Conservation (phyloP, 2,888 invertebrate genomes). For the Ryuthela nishihirai region DNA sequence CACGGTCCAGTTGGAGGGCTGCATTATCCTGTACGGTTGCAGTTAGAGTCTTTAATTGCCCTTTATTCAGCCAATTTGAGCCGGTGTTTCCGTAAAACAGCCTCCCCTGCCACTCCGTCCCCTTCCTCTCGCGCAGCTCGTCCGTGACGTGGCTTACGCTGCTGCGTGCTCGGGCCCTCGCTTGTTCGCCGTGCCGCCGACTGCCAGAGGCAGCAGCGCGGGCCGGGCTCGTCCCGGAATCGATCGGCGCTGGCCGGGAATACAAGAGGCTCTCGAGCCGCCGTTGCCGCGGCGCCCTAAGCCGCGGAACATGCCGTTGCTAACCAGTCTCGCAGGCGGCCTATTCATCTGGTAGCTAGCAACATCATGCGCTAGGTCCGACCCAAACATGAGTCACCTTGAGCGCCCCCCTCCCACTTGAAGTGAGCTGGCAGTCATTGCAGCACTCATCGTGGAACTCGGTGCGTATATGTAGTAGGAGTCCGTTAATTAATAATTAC, state of each 20-base stretch:
- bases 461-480: too few species aligned
- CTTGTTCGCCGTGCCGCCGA: too few species aligned
- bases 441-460: too few species aligned
- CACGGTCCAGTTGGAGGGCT: too few species aligned
- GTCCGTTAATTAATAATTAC: too few species aligned
- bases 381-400: slow-evolving; percentile 29
- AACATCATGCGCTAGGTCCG: slow-evolving; percentile 31
- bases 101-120: slow-evolving; percentile 3
- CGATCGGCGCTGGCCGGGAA: slow-evolving; percentile 4
- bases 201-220: slow-evolving; percentile 1
- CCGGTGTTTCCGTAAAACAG: slow-evolving; percentile 8
- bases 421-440: too few species aligned
- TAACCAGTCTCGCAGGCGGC: slow-evolving; percentile 25
- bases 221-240: slow-evolving; percentile 8
- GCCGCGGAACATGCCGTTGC: slow-evolving; percentile 38
- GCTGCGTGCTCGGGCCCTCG: too few species aligned
- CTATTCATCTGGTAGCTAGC: slow-evolving; percentile 37
- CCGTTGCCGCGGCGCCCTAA: slow-evolving; percentile 29
- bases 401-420: slow-evolving; percentile 12
- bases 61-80: slow-evolving; percentile 37
- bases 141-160: slow-evolving; percentile 1
- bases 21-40: too few species aligned
- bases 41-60: slow-evolving; percentile 40
- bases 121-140: neutral
- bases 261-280: slow-evolving; percentile 21